A percentile compares a stretch with the other conserved stretches of the same genome.
Evolutionary conservation across 2,113 vertebrate species (phyloP).

Genomic region (human (Homo sapiens)): DNA sequence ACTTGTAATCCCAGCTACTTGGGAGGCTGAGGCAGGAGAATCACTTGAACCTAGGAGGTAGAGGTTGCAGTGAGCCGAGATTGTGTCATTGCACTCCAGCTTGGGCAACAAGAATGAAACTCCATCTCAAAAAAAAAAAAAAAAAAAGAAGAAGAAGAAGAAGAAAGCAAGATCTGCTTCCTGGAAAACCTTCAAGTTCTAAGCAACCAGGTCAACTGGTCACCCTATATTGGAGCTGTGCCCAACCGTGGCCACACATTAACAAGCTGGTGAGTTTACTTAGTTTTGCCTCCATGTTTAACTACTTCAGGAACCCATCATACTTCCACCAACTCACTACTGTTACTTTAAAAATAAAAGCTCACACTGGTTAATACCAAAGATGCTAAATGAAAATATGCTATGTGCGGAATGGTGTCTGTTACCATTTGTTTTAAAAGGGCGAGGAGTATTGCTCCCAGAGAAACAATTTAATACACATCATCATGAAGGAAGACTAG

Average conservation of each 20-base stretch:
- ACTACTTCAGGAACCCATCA: background rate
- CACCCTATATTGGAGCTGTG: background rate
- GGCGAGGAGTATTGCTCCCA: background rate
- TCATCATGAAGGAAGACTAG: background rate
- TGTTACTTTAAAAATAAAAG: background rate
- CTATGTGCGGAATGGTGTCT: background rate
- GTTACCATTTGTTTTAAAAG: background rate
- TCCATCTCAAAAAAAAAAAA: too few species aligned
- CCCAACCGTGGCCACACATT: background rate
- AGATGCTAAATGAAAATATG: background rate
- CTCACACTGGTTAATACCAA: background rate
- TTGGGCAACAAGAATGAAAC: too few species aligned
- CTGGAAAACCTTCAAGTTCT: background rate
- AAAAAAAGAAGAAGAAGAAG: rapidly evolving
- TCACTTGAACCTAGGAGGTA: too few species aligned
- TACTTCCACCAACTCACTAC: background rate
- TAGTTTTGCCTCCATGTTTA: background rate
- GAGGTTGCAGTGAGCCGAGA: too few species aligned
- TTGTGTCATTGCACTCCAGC: too few species aligned
- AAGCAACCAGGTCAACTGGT: background rate
- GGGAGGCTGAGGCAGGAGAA: too few species aligned
- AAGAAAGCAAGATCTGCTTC: background rate
- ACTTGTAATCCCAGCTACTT: too few species aligned
- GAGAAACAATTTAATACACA: background rate
- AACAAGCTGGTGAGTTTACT: background rate